A percentile compares a stretch with the other conserved stretches of the same genome.
Conservation (phyloP, 2,113 vertebrate species). For the Ceyx cyanopectus region DNA sequence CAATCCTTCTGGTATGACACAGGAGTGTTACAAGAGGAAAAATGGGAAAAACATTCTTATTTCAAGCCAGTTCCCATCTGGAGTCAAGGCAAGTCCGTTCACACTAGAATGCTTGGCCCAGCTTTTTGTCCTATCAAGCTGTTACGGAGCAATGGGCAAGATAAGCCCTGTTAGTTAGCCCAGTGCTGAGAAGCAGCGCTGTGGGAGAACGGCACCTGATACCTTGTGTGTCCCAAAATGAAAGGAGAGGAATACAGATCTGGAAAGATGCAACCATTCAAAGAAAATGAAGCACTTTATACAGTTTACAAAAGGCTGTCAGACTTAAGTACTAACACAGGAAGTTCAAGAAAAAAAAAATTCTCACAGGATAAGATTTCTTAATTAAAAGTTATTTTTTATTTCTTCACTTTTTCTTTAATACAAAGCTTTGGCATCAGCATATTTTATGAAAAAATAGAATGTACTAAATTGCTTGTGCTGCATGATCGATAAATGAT, state of each 20-base stretch:
- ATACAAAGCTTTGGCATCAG: conserved; percentile 87
- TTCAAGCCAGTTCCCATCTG: neutral
- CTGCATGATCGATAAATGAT: conserved; percentile 82
- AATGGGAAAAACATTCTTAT: neutral
- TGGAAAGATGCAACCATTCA: neutral
- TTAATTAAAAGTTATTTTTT: conserved; percentile 55
- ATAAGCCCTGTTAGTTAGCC: neutral
- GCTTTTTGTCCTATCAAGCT: neutral
- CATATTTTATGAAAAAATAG: conserved; percentile 85
- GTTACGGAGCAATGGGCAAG: neutral
- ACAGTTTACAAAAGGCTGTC: neutral
- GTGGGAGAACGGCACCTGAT: neutral
- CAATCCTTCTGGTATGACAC: neutral
- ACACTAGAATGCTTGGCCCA: neutral
- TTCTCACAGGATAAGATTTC: conserved; percentile 21
- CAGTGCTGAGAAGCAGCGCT: neutral
- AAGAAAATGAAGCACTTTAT: neutral
- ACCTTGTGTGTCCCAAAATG: neutral
- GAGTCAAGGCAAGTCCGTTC: neutral
- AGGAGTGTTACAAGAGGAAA: neutral
- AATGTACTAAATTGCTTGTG: conserved; percentile 81
- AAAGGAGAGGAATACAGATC: neutral
- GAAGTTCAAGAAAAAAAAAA: conserved; percentile 28
- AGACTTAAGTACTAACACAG: neutral
- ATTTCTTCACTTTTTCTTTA: conserved; percentile 79